These are phyloP conservation scores for Trachelus iudaicus DNA, from an alignment of 2,888 invertebrate species.

Conservation along the genomic window DNA sequence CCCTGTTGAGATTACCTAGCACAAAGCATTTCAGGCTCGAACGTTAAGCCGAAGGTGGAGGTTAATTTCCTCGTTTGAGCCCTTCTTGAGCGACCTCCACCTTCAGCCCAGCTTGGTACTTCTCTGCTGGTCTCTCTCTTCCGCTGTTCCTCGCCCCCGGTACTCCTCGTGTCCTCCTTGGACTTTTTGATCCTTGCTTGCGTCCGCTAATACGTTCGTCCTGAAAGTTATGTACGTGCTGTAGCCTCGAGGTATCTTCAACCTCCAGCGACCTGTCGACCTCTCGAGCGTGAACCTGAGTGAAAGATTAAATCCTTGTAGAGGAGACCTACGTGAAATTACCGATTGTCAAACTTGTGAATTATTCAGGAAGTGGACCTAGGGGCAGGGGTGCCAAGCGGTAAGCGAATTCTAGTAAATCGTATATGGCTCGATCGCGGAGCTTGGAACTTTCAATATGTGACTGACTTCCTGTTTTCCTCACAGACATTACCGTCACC, in stretches of 20 bases:
- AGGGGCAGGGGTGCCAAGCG: background rate
- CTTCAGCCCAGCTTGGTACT: background rate
- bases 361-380: background rate
- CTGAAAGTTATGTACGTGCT: background rate
- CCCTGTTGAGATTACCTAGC: background rate
- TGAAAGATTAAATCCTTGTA: background rate
- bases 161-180: background rate
- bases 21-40: background rate
- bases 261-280: background rate
- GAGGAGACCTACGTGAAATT: background rate
- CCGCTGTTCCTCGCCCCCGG: background rate
- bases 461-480: slow-evolving; percentile 23
- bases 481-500: slow-evolving; percentile 5
- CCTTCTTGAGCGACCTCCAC: background rate
- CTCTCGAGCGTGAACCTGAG: background rate
- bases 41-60: background rate
- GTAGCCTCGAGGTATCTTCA: background rate
- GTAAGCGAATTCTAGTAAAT: background rate
- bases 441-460: slow-evolving; percentile 13
- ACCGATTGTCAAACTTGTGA: background rate
- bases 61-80: background rate
- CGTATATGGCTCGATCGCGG: background rate
- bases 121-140: background rate
- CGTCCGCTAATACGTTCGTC: background rate
- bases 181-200: background rate